Evolutionary conservation across 2,888 invertebrate species (phyloP), one percentile per base, ranked within the genome.

Genomic region (Philopedon plagiatum): DNA sequence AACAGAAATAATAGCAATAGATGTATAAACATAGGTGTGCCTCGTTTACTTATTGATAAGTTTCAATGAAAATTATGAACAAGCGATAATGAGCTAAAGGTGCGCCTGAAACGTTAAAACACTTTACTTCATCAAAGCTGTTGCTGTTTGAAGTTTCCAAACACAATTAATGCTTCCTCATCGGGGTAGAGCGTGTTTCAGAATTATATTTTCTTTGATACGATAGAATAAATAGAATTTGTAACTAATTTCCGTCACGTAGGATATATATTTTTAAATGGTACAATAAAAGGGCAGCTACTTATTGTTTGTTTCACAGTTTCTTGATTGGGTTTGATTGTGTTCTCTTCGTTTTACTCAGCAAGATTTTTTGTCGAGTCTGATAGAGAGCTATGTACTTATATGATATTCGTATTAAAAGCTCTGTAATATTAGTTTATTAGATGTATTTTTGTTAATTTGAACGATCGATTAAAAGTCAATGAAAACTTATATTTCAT

Each of bases 201-300:
- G 23, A 63, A 63, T 63, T 51, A 51, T 51, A 63, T 41, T 63
- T 63, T 46, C 63, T 32, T 41, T 32, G 51, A 63, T 63, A 63
- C 63, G 51, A 63, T 63, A 39, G 34, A n/a, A 19, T 18, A 63
- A 63, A 63, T 63, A 32, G 15, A 51, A 63, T 63, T 63, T 62
- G 49, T 63, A 41, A 41, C 15, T 15, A 18, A 41, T 41, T 41
- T 41, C 41, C 4, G 41, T 41, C 41, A 41, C 41, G 15, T 15
- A 41, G 1, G 41, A 15, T 41, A 18, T 41, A 15, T 41, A 4
- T 15, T 41, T 41, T 41, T 15, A 13, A 18, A 18, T 41, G 4
- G 3, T 18, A 5, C 15, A 2, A 41, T 37, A 37, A 37, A 37
- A 37, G 1, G 1, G 41, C 0, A 0, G 5, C 15, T n/a, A 41